A percentile compares a stretch with the other conserved stretches of the same genome.
Conservation (phyloP, 30 jellyfish, hydroid and myxozoan species). For the Clytia hemisphaerica region DNA sequence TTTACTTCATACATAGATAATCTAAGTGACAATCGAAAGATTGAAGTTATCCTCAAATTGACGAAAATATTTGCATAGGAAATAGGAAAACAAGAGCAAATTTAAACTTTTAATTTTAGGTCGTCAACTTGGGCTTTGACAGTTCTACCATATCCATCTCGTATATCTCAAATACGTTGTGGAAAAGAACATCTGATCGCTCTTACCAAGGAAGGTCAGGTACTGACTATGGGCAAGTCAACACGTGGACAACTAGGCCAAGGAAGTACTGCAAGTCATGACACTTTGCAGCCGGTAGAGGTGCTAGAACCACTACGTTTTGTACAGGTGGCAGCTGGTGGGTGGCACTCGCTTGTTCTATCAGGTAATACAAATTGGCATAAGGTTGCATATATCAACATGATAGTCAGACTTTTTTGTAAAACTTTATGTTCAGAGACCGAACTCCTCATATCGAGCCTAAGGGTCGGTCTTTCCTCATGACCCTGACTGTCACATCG, state of each 20-base stretch:
- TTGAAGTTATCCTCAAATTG: too few species aligned
- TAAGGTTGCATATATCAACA: too few species aligned
- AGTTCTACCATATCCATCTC: neutral
- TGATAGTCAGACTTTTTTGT: too few species aligned
- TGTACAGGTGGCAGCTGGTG: conserved; percentile 80
- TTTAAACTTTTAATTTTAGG: neutral
- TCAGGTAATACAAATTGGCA: conserved; percentile 64
- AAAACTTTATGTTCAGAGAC: too few species aligned
- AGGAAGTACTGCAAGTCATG: conserved; percentile 44
- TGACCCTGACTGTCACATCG: too few species aligned
- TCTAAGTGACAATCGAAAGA: too few species aligned
- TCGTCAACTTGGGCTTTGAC: neutral
- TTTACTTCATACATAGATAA: too few species aligned
- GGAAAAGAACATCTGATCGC: conserved; percentile 78
- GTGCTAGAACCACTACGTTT: conserved; percentile 50
- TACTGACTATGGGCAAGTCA: conserved; percentile 65
- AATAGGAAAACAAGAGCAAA: neutral
- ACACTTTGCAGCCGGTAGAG: conserved; percentile 34
- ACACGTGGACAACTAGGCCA: conserved; percentile 90
- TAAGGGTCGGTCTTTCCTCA: too few species aligned
- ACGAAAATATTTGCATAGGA: too few species aligned
- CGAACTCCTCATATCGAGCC: too few species aligned
- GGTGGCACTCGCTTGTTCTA: conserved; percentile 94
- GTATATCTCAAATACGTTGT: conserved; percentile 33
- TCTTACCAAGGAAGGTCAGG: conserved; percentile 46